phyloP scores from a whole-genome alignment of 2,888 invertebrate genomes.

The Erebia epiphron region DNA sequence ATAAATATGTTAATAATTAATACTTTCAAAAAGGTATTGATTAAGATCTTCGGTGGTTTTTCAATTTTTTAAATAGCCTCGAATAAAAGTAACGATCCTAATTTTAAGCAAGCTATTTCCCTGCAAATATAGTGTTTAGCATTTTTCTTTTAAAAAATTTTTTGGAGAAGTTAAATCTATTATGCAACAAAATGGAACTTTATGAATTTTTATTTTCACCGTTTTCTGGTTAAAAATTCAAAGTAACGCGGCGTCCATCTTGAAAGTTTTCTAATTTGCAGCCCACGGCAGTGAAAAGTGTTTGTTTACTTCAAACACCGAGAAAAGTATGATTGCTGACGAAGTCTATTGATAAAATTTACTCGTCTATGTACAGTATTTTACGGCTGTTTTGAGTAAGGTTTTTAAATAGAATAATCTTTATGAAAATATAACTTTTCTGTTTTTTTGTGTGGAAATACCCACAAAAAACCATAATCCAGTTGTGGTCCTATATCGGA shows the following conservation, averaged over 20 bases:
- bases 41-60: too few relatives aligned
- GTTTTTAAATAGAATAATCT: background rate
- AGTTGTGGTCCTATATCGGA: too few relatives aligned
- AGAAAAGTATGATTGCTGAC: constrained; percentile 7
- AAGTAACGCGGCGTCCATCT: constrained; percentile 25
- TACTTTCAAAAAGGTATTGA: too few relatives aligned
- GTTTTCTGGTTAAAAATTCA: constrained; percentile 27
- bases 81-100: too few relatives aligned
- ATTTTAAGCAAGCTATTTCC: too few relatives aligned
- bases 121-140: too few relatives aligned
- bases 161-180: background rate
- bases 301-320: constrained; percentile 22
- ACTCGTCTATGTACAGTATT: background rate
- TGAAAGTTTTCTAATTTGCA: constrained; percentile 33
- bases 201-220: constrained; percentile 26
- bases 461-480: too few relatives aligned
- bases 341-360: background rate
- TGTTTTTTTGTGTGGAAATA: background rate
- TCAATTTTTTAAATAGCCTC: too few relatives aligned
- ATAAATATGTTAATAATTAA: too few relatives aligned
- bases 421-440: background rate
- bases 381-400: background rate
- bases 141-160: background rate
- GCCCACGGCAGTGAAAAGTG: constrained; percentile 27
- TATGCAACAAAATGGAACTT: constrained; percentile 20